Evolutionary conservation across 2,888 invertebrate species (phyloP), one percentile per base, ranked within the genome.

Genomic region (Cantharis rustica): DNA sequence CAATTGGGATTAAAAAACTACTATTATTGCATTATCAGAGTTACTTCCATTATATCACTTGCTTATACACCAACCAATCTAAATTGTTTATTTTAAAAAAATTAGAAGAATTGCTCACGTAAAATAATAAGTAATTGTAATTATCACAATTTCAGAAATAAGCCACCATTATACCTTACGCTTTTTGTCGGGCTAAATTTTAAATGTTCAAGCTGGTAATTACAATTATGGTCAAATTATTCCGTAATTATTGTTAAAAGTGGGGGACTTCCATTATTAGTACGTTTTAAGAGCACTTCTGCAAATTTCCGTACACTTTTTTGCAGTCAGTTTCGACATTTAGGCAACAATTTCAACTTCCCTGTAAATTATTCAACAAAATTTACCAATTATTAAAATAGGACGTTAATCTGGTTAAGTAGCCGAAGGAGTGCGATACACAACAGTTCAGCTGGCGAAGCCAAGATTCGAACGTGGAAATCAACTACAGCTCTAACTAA

Each of bases 1-100:
- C 76, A 73, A 68, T 70, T 76, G 47, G 47, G 47, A 47, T 47
- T 47, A 47, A 47, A 47, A 47, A 47, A 47, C 47, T 47, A 47
- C 47, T 47, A 47, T 47, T 47, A 47, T 47, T 47, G 47, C 47
- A 47, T 47, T 47, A 47, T 47, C 47, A 47, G 7, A 47, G n/a
- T 47, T 47, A 47, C 47, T n/a, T 47, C 47, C n/a, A 47, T 47
- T 47, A 47, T 47, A 47, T n/a, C 47, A 47, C 47, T 47, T 47
- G 47, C 47, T 47, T 47, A 47, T 47, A 47, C n/a, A n/a, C 47
- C 47, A 47, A 47, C 47, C 47, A 47, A 47, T 47, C 47, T n/a
- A n/a, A 47, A n/a, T 47, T n/a, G 7, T 47, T 47, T 47, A 47
- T 47, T 47, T n/a, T 5, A n/a, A 47, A 47, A n/a, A 47, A 47